Percentiles rank a stretch among this genome's conserved stretches.
Conservation (phyloP, 2,113 vertebrate species). For the Amphiprion ocellaris region DNA sequence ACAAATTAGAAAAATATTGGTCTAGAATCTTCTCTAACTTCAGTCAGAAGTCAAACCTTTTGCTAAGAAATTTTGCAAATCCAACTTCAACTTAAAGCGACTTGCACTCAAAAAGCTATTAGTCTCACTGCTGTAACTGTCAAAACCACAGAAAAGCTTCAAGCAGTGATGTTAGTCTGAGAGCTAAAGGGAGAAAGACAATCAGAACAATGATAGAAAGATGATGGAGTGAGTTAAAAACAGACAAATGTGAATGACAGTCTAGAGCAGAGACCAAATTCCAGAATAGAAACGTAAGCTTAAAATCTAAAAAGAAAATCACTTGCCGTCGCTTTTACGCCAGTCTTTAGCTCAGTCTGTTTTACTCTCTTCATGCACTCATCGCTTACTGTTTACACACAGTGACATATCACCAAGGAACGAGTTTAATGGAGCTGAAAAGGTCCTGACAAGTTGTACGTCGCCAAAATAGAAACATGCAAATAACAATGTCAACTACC, state of each 20-base stretch:
- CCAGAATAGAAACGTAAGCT: constrained; percentile 48
- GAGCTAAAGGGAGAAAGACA: constrained; percentile 37
- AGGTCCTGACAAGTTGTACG: background rate
- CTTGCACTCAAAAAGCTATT: constrained; percentile 29
- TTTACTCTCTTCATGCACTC: background rate
- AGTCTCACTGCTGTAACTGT: constrained; percentile 28
- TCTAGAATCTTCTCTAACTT: constrained; percentile 1
- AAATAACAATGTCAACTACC: constrained; percentile 5
- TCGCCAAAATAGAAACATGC: background rate
- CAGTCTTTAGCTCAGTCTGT: background rate
- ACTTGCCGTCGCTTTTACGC: background rate
- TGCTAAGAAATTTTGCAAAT: constrained; percentile 23
- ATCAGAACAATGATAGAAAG: constrained; percentile 43
- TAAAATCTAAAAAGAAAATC: background rate
- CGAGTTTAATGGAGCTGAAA: background rate
- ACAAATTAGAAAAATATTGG: no score
- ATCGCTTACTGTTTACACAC: background rate
- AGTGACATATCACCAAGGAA: background rate
- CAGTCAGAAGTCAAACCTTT: background rate
- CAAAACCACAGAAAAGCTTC: constrained; percentile 38
- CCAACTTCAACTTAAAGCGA: constrained; percentile 8
- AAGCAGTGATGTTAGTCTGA: constrained; percentile 15
- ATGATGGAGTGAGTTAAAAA: constrained; percentile 40
- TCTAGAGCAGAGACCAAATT: constrained; percentile 25
- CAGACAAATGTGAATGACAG: constrained; percentile 40